Evolutionary conservation across 2,797 vertebrate species (phyloP).

Genomic region (Eulemur rubriventer): DNA sequence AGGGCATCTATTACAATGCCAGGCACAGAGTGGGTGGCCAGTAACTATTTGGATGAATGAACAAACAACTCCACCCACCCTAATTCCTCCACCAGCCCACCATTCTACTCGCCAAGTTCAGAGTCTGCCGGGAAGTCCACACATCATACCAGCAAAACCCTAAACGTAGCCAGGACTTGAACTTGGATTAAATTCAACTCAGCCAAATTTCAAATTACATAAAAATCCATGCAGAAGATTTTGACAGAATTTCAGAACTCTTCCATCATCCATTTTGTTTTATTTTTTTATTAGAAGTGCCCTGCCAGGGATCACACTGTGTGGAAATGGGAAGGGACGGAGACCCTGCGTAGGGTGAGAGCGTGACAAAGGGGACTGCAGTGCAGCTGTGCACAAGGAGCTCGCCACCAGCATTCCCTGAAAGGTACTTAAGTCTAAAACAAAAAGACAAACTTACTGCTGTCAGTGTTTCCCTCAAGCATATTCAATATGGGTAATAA

Average conservation of each 20-base stretch:
- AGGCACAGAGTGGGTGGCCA: not conserved
- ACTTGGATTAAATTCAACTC: not conserved
- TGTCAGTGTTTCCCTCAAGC: not conserved
- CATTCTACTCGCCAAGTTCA: not conserved
- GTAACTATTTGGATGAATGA: not conserved
- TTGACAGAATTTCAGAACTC: not conserved
- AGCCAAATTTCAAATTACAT: not conserved
- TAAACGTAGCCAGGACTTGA: not conserved
- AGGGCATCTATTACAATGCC: not conserved
- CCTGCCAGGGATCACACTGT: too few species aligned
- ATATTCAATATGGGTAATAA: too few species aligned
- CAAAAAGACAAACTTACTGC: not conserved
- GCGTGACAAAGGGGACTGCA: accelerated
- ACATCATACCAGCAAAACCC: not conserved
- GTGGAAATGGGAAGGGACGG: not conserved
- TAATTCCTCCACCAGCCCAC: not conserved
- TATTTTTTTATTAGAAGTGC: not conserved
- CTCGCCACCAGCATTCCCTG: not conserved
- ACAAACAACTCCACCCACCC: not conserved
- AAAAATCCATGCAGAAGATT: not conserved
- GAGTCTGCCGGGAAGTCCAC: not conserved
- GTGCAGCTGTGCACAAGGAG: not conserved
- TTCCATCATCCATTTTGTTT: not conserved
- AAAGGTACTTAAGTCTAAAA: not conserved
- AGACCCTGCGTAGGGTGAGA: too few species aligned